Evolutionary conservation across 2,797 vertebrate species (phyloP).

Genomic region (Propithecus deckenii): DNA sequence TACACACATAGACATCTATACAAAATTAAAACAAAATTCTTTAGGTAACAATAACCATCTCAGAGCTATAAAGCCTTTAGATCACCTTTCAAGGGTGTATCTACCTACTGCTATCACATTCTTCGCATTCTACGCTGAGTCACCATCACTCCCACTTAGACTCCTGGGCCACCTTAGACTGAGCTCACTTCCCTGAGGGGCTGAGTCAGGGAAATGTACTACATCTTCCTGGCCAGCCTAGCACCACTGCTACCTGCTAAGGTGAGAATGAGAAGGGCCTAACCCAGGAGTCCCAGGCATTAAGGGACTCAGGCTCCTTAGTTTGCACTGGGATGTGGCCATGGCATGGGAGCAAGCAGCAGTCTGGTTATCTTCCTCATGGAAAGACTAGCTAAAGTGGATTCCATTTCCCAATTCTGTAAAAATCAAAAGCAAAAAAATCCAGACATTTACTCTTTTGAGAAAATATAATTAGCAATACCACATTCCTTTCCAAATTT

Average conservation of each 20-base stretch:
- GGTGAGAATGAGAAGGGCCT: neutral
- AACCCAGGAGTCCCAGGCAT: neutral
- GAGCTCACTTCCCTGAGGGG: neutral
- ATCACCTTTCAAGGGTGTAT: neutral
- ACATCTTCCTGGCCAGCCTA: neutral
- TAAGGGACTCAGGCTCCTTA: neutral
- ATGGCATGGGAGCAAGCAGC: neutral
- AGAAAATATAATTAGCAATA: slow-evolving; percentile 23
- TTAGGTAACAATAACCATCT: neutral
- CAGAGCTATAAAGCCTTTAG: neutral
- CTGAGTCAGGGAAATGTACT: neutral
- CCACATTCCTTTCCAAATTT: neutral
- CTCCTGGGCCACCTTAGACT: neutral
- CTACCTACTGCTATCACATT: neutral
- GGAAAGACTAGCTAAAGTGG: neutral
- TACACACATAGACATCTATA: neutral
- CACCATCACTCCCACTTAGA: neutral
- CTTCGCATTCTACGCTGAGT: neutral
- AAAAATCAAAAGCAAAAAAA: slow-evolving; percentile 29
- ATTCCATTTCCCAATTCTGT: neutral
- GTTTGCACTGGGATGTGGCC: neutral
- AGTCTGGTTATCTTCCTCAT: neutral
- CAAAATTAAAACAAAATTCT: neutral
- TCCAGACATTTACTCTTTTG: neutral
- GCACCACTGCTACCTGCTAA: neutral